Percentiles rank a stretch among this genome's conserved stretches.
Evolutionary conservation across 2,113 vertebrate species (phyloP).

Genomic region (Xenopus laevis): DNA sequence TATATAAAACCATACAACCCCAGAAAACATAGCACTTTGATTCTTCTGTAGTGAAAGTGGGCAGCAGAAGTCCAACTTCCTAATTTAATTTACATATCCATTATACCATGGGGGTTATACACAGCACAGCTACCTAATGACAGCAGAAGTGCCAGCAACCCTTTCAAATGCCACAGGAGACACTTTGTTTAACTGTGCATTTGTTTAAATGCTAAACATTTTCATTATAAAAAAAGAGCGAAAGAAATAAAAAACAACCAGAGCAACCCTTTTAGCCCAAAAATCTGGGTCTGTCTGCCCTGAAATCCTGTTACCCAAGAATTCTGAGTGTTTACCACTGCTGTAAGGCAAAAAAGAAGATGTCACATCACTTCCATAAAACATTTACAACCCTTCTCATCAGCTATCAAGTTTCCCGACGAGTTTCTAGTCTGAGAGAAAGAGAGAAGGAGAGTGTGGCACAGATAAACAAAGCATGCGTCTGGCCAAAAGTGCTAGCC

Average conservation of each 20-base stretch:
- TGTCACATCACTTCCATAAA: constrained; percentile 36
- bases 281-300: background rate
- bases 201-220: too few species aligned
- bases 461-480: too few species aligned
- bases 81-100: background rate
- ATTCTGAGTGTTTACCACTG: constrained; percentile 22
- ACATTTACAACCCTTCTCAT: constrained; percentile 29
- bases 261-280: background rate
- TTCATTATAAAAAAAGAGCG: too few species aligned
- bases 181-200: background rate
- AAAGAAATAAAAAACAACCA: too few species aligned
- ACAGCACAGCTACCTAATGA: background rate
- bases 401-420: constrained; percentile 32
- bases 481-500: too few species aligned
- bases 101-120: background rate
- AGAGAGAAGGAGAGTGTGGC: too few species aligned
- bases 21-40: too few species aligned
- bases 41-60: too few species aligned
- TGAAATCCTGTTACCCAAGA: constrained; percentile 8
- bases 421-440: constrained; percentile 6
- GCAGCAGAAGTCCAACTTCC: background rate
- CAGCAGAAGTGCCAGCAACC: background rate
- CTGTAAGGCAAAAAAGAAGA: constrained; percentile 7
- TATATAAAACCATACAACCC: too few species aligned
- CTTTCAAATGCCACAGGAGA: background rate